Percentiles rank a stretch among this genome's conserved stretches.
phyloP scores from a whole-genome alignment of 2,113 vertebrate genomes.

The Myanophis thanlyinensis region DNA sequence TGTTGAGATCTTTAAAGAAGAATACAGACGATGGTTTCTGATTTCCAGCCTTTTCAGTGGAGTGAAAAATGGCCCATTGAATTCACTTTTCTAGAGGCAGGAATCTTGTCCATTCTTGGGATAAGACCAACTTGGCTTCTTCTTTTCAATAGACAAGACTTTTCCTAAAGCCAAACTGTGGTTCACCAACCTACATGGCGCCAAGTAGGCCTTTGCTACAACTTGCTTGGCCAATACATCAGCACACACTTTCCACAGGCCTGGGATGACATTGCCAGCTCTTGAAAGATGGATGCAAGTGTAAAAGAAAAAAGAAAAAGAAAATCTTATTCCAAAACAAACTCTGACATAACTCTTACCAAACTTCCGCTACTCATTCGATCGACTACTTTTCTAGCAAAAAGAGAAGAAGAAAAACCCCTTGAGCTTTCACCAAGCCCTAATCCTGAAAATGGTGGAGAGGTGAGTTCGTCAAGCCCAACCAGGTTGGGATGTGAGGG shows the following conservation, averaged over 20 bases:
- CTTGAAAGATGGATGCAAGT: neutral
- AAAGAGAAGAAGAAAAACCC: neutral
- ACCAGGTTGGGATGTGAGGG: neutral
- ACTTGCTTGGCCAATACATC: rapidly evolving
- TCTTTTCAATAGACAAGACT: neutral
- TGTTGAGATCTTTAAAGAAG: neutral
- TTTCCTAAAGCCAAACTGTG: neutral
- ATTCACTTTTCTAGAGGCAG: neutral
- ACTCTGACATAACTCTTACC: neutral
- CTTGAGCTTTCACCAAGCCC: neutral
- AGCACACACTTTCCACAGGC: rapidly evolving
- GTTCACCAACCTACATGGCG: neutral
- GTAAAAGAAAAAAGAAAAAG: neutral
- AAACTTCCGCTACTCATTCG: neutral
- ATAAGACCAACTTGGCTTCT: rapidly evolving
- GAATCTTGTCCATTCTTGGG: neutral
- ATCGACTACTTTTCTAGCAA: neutral
- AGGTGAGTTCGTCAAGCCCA: neutral
- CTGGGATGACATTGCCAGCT: slow-evolving; percentile 22
- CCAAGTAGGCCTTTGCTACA: neutral
- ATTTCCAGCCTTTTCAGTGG: neutral
- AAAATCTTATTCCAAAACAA: neutral
- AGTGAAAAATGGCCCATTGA: neutral
- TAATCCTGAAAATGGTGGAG: neutral
- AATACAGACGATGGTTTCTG: neutral